Conservation (phyloP, 1,140 invertebrate species). For the Heliconius eleuchia region DNA sequence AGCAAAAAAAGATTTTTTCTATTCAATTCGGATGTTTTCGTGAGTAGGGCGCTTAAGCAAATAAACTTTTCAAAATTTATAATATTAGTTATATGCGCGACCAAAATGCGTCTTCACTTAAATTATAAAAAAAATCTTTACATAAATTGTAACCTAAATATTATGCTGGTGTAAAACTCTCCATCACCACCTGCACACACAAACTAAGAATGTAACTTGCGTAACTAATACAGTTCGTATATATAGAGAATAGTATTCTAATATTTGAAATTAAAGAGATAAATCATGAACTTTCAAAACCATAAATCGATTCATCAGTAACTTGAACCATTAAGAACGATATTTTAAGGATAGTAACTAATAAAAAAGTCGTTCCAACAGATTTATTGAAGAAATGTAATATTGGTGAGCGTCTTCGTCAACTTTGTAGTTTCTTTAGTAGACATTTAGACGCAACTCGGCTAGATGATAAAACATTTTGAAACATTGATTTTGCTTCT, state of each 20-base stretch:
- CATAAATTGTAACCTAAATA: too few species aligned
- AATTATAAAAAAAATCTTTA: too few species aligned
- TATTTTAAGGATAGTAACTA: not conserved
- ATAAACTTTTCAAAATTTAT: too few species aligned
- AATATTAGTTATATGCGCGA: too few species aligned
- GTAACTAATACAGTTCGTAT: not conserved
- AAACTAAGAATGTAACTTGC: too few species aligned
- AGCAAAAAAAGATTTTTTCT: too few species aligned
- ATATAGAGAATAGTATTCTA: not conserved
- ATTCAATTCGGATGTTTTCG: too few species aligned
- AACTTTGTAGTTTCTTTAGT: constrained; percentile 2
- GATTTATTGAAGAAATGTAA: not conserved
- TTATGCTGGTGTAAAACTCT: too few species aligned
- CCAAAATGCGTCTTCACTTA: too few species aligned
- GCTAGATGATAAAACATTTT: constrained; percentile 31
- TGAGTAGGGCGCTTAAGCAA: too few species aligned
- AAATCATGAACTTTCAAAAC: not conserved
- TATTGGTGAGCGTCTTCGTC: constrained; percentile 4
- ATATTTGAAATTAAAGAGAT: not conserved
- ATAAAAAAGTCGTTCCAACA: constrained; percentile 3
- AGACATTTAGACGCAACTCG: constrained; percentile 14
- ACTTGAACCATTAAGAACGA: not conserved
- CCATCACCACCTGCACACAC: too few species aligned
- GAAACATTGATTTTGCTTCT: constrained; percentile 18
- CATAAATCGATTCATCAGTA: not conserved